Conservation (phyloP, 1,140 invertebrate genomes). For the Leptonema lineaticorne region DNA sequence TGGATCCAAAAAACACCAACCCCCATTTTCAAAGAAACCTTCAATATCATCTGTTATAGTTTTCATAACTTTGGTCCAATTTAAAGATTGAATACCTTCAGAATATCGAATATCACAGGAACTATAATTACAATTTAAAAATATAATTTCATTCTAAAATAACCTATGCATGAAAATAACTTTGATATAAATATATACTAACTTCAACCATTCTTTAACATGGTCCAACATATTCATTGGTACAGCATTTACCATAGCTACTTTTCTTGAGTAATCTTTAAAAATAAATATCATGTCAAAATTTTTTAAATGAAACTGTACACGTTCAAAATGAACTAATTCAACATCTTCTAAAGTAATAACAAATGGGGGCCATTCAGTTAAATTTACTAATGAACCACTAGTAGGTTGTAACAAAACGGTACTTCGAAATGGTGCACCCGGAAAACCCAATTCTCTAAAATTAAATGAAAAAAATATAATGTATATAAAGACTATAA, state of each 20-base stretch:
- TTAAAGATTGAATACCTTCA: slow-evolving; percentile 97
- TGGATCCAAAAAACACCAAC: slow-evolving; percentile 97
- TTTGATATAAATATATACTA: not conserved
- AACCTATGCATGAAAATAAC: not conserved
- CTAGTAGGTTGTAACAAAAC: slow-evolving; percentile 96
- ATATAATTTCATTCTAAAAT: slow-evolving; percentile 22
- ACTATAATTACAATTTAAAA: slow-evolving; percentile 53
- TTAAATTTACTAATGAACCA: slow-evolving; percentile 94
- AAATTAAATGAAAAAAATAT: not conserved
- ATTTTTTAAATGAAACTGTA: slow-evolving; percentile 97
- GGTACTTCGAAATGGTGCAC: slow-evolving; percentile 95
- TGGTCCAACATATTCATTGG: slow-evolving; percentile 99
- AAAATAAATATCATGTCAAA: slow-evolving; percentile 99
- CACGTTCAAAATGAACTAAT: slow-evolving; percentile 97
- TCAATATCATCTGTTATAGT: slow-evolving; percentile 98
- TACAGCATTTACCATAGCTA: slow-evolving; percentile 95
- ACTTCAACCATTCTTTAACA: slow-evolving; percentile 99
- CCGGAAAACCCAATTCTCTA: slow-evolving; percentile 94
- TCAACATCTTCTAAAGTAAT: slow-evolving; percentile 97
- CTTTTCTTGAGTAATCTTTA: slow-evolving; percentile 95
- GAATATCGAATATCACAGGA: slow-evolving; percentile 97
- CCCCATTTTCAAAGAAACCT: slow-evolving; percentile 97
- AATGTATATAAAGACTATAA: not conserved
- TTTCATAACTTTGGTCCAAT: slow-evolving; percentile 99
- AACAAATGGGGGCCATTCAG: slow-evolving; percentile 99